phyloP scores from a whole-genome alignment of 2,888 invertebrate species.

The Eupeodes latifasciatus region DNA sequence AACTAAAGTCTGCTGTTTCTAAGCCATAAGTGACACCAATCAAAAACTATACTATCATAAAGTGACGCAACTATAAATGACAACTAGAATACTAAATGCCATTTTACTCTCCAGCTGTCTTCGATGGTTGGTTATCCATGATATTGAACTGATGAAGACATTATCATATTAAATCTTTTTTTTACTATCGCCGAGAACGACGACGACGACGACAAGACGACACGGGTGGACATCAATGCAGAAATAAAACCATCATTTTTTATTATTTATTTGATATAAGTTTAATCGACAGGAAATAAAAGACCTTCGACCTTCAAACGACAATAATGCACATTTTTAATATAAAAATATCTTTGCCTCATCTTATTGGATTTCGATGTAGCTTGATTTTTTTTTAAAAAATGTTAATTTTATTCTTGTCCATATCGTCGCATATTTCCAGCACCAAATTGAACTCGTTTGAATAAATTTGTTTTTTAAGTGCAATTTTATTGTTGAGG shows the following conservation, averaged over 20 bases:
- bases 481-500: conserved; percentile 3
- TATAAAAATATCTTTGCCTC: neutral
- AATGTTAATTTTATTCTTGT: conserved; percentile 7
- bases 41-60: neutral
- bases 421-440: neutral
- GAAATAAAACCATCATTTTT: neutral
- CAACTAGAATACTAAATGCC: neutral
- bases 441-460: neutral
- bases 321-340: conserved; percentile 12
- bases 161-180: neutral
- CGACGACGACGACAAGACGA: neutral
- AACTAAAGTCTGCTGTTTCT: conserved; percentile 11
- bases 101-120: conserved; percentile 21
- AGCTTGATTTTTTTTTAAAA: neutral
- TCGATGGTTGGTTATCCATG: conserved; percentile 1
- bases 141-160: conserved; percentile 18
- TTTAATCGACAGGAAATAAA: conserved; percentile 7
- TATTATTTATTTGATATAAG: neutral
- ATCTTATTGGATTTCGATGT: neutral
- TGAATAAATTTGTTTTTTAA: conserved; percentile 17
- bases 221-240: neutral
- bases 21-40: conserved; percentile 19
- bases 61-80: conserved; percentile 31
- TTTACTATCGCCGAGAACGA: no score
- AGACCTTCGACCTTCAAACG: neutral